phyloP scores from a whole-genome alignment of 2,113 vertebrate species.

The Cinclus mexicanus region DNA sequence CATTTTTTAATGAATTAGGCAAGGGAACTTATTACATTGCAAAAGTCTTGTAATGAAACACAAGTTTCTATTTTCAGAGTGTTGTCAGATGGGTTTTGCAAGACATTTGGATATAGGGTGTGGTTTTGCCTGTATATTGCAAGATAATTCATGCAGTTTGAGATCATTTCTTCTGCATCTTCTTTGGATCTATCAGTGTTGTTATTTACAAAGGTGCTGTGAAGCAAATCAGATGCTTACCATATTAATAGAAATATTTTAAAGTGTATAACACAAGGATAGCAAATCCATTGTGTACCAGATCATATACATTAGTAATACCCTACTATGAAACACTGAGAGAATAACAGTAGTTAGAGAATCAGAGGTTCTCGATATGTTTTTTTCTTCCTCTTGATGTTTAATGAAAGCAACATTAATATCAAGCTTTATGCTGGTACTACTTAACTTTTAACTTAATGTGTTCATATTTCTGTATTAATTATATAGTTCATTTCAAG shows the following conservation, averaged over 20 bases:
- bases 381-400: conserved; percentile 12
- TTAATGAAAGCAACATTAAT: conserved; percentile 13
- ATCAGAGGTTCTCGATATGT: not conserved
- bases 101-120: not conserved
- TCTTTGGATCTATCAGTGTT: not conserved
- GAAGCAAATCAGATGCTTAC: not conserved
- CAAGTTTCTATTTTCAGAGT: not conserved
- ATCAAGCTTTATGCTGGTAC: not conserved
- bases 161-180: not conserved
- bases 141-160: not conserved
- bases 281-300: not conserved
- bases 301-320: not conserved
- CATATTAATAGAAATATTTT: not conserved
- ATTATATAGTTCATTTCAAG: not conserved
- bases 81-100: not conserved
- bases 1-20: not conserved
- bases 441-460: not conserved
- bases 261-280: not conserved
- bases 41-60: not conserved
- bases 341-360: not conserved
- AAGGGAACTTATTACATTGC: not conserved
- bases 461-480: conserved; percentile 19
- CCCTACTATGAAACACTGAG: not conserved
- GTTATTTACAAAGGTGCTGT: not conserved
- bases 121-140: not conserved